phyloP scores from a whole-genome alignment of 2,888 invertebrate genomes.

The Hyles lineata region DNA sequence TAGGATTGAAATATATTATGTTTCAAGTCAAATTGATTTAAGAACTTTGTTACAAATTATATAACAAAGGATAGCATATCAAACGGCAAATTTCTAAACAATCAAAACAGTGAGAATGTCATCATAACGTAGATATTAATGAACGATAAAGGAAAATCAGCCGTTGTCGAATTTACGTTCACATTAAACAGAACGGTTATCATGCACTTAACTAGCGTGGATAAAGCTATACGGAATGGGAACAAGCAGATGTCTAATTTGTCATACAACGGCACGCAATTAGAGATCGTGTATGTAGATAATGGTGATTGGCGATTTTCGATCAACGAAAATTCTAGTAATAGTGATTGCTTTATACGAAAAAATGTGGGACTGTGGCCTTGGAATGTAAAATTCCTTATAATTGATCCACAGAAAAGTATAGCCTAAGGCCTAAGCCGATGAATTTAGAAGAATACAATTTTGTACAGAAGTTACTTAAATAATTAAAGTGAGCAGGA shows the following conservation, averaged over 20 bases:
- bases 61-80: background rate
- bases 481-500: no score
- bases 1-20: no score
- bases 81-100: background rate
- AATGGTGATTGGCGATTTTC: background rate
- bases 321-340: background rate
- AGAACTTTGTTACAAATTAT: no score
- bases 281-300: slow-evolving; percentile 8
- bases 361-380: no score
- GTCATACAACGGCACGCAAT: slow-evolving; percentile 4
- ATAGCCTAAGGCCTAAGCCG: no score
- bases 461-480: no score
- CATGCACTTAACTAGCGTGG: background rate
- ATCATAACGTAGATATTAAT: background rate
- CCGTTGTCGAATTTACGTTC: slow-evolving; percentile 20
- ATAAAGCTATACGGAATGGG: slow-evolving; percentile 3
- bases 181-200: slow-evolving; percentile 19
- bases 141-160: slow-evolving; percentile 29
- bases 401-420: no score
- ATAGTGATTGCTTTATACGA: background rate
- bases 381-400: no score
- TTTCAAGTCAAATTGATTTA: no score
- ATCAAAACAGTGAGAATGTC: background rate
- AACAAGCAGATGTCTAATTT: slow-evolving; percentile 16
- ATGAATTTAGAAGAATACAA: no score